These are phyloP conservation scores for Hormaphis cornu DNA, from an alignment of 1,140 invertebrate genomes.

Conservation along the genomic window DNA sequence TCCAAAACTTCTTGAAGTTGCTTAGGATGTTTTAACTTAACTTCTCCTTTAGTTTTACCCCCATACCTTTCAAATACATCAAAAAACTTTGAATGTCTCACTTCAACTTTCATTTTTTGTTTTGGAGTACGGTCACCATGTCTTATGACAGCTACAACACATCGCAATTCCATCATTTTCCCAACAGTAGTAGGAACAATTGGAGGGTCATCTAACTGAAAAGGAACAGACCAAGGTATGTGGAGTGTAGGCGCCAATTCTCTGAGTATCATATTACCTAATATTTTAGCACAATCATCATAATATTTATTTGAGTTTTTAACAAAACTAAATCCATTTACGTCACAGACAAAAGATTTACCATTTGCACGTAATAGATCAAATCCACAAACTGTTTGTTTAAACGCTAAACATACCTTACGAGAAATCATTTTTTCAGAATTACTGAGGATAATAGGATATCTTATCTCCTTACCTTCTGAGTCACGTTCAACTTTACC, in stretches of 20 bases:
- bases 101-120: conserved; percentile 99
- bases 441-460: conserved; percentile 88
- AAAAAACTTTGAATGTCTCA: conserved; percentile 98
- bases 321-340: conserved; percentile 99
- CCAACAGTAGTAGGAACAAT: conserved; percentile 98
- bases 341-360: conserved; percentile 98
- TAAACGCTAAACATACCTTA: conserved; percentile 95
- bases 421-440: conserved; percentile 98
- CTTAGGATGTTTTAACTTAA: conserved; percentile 95
- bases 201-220: conserved; percentile 94
- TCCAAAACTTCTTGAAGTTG: conserved; percentile 96
- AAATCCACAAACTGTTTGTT: conserved; percentile 99
- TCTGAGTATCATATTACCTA: conserved; percentile 87
- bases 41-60: conserved; percentile 87
- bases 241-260: conserved; percentile 89
- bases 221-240: conserved; percentile 93
- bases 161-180: conserved; percentile 99
- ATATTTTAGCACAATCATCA: conserved; percentile 96
- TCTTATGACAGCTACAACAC: conserved; percentile 95
- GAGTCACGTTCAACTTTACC: conserved; percentile 98
- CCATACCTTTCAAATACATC: conserved; percentile 97
- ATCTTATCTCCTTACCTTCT: conserved; percentile 97
- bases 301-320: conserved; percentile 99
- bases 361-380: conserved; percentile 96
- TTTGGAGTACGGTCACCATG: conserved; percentile 98